Evolutionary conservation across 2,888 invertebrate species (phyloP), one percentile per base, ranked within the genome.

Genomic region (Thera britannica): DNA sequence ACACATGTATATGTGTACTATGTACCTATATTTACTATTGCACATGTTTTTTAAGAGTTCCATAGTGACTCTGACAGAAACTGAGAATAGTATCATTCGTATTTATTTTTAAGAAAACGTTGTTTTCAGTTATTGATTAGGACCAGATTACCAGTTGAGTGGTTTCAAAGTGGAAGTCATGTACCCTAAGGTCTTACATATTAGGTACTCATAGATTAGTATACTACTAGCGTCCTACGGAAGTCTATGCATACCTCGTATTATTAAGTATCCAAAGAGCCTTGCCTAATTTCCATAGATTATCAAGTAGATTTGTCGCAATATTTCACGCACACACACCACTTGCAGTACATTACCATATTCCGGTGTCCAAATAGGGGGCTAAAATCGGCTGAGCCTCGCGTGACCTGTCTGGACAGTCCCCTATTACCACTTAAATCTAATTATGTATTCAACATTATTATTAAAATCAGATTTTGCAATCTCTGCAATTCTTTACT

Each of bases 341-440:
- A 63, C 65, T 66, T 63, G 62, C 70, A 63, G 51, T 63, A 73
- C 72, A 75, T 73, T 75, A 67, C 62, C 73, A 75, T 75, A 70
- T 69, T 69, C 62, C 57, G 65, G 54, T 73, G 69, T 71, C 71
- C 68, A 73, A 75, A 75, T 72, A 72, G 68, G 72, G 72, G 71
- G 54, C 54, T 56, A 66, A 23, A 63, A 63, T 63, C 59, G 66
- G 48, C 58, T 60, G 38, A 57, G 58, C 59, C 63, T 67, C 51
- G 70, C 70, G 70, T 71, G 70, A 67, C 70, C 67, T 60, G 65
- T 71, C 67, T 70, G 64, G 57, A 67, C 59, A 59, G 57, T 67
- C 70, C 70, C 70, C 67, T 67, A 70, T 70, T 65, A 65, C 70
- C 65, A 65, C 67, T 67, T 61, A 67, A 64, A 70, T 70, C 51